A percentile compares a stretch with the other conserved stretches of the same genome.
These are phyloP conservation scores for Ciconia boyciana DNA, from an alignment of 2,113 vertebrate species.

Conservation along the genomic window DNA sequence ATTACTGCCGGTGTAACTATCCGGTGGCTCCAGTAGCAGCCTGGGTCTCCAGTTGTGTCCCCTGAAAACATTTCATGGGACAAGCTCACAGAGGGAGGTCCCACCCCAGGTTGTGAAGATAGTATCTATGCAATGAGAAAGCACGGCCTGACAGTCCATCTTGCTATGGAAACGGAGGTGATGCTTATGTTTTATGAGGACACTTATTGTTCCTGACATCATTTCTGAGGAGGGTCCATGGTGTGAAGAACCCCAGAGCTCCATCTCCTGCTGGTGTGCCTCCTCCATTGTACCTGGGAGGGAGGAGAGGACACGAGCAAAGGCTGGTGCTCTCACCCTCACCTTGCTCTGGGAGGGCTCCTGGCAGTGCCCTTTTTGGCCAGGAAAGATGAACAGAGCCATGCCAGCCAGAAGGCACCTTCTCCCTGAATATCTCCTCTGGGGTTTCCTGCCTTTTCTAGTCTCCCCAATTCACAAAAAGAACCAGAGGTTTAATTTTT, in stretches of 20 bases:
- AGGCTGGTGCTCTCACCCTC: not conserved
- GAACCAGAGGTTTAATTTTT: not conserved
- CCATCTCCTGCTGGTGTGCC: not conserved
- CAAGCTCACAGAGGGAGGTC: not conserved
- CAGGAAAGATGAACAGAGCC: not conserved
- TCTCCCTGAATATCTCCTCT: not conserved
- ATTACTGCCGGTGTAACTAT: rapidly evolving
- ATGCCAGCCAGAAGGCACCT: not conserved
- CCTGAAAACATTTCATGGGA: not conserved
- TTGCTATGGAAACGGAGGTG: not conserved
- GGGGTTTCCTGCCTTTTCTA: not conserved
- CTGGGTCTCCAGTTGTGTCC: not conserved
- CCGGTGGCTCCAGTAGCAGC: not conserved
- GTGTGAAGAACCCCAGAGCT: not conserved
- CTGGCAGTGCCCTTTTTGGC: not conserved
- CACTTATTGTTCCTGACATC: not conserved
- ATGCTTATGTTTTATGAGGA: not conserved
- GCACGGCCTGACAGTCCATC: not conserved
- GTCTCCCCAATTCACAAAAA: not conserved
- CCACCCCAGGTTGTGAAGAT: not conserved
- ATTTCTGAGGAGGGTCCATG: not conserved
- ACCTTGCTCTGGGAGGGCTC: not conserved
- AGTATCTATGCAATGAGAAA: not conserved
- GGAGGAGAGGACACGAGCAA: not conserved
- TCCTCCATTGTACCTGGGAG: not conserved